Evolutionary conservation across 1,140 invertebrate species (phyloP).

Genomic region (Drosophila pruinosa): DNA sequence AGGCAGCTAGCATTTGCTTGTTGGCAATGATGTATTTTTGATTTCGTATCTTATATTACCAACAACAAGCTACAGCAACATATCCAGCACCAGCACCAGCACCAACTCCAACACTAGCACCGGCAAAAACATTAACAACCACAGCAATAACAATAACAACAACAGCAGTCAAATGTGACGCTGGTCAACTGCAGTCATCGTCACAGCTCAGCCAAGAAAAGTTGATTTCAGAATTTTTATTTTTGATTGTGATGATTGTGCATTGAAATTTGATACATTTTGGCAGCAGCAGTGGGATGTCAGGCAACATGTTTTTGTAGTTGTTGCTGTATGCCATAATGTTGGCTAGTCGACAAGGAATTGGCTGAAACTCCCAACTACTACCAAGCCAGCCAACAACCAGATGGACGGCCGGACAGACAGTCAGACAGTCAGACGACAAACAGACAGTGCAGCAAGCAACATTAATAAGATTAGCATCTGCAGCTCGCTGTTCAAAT

Average conservation of each 20-base stretch:
- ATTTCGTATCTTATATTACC: conserved; percentile 82
- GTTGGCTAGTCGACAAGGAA: conserved; percentile 79
- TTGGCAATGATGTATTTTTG: conserved; percentile 81
- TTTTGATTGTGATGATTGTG: conserved; percentile 81
- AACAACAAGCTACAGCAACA: conserved; percentile 60
- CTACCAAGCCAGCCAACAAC: conserved; percentile 18
- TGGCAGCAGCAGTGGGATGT: conserved; percentile 30
- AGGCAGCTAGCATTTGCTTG: conserved; percentile 52
- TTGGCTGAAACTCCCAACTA: conserved; percentile 62
- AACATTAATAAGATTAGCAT: conserved; percentile 81
- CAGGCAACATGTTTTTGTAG: conserved; percentile 15
- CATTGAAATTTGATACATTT: conserved; percentile 82
- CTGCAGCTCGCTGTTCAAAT: conserved; percentile 77
- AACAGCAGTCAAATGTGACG: conserved; percentile 10
- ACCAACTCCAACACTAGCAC: conserved; percentile 29
- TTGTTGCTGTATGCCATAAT: conserved; percentile 73
- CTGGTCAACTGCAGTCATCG: conserved; percentile 42
- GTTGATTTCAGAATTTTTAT: conserved; percentile 81
- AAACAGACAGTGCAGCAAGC: conserved; percentile 23
- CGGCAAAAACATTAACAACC: conserved; percentile 10
- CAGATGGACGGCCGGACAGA: neutral
- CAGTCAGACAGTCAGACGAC: neutral
- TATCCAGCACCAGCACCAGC: conserved; percentile 31
- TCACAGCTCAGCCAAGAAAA: conserved; percentile 41
- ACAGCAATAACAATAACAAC: conserved; percentile 30